phyloP scores from a whole-genome alignment of 2,888 invertebrate species.

The Nezara viridula region DNA sequence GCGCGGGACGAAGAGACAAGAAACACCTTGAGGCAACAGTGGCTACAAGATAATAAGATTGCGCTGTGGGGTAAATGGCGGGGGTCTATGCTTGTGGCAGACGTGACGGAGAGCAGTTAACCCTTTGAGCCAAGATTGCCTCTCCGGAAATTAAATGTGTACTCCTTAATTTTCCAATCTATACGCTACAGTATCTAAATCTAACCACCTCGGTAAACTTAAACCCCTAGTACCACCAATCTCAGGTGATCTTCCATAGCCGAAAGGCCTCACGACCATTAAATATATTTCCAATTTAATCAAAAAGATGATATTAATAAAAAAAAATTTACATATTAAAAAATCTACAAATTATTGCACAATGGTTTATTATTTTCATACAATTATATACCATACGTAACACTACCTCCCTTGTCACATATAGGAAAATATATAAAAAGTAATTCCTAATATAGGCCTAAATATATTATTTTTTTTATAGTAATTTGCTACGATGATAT shows the following conservation, averaged over 20 bases:
- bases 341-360: too few species aligned
- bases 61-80: not conserved
- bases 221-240: not conserved
- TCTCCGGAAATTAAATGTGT: conserved; percentile 51
- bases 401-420: too few species aligned
- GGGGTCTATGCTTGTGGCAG: conserved; percentile 8
- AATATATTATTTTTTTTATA: too few species aligned
- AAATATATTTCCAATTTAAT: too few species aligned
- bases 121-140: conserved; percentile 44
- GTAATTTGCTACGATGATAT: too few species aligned
- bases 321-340: too few species aligned
- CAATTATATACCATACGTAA: too few species aligned
- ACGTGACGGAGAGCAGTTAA: conserved; percentile 42
- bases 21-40: not conserved
- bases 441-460: too few species aligned
- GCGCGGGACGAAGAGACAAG: not conserved
- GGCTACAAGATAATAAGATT: conserved; percentile 34
- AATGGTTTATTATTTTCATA: too few species aligned
- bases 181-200: conserved; percentile 44
- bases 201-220: not conserved
- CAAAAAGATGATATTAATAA: too few species aligned
- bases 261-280: not conserved
- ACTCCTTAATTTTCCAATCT: conserved; percentile 49
- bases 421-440: too few species aligned
- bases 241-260: not conserved